These are phyloP conservation scores for Drosophila leontia DNA, from an alignment of 1,140 invertebrate species.

Conservation along the genomic window DNA sequence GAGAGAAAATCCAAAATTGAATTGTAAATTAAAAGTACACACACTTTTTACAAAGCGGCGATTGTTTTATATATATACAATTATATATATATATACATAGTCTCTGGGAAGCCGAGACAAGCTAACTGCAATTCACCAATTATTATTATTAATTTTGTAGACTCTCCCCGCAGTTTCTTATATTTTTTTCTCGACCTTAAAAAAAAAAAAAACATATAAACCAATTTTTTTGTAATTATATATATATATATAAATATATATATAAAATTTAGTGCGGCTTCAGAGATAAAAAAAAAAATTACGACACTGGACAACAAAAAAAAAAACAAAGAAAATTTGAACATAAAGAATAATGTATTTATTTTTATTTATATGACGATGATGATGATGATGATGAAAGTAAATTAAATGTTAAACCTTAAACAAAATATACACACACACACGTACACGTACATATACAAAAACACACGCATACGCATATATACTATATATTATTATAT, in stretches of 20 bases:
- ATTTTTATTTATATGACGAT: slow-evolving; percentile 77
- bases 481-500: slow-evolving; percentile 49
- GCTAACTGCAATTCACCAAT: slow-evolving; percentile 44
- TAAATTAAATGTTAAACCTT: slow-evolving; percentile 83
- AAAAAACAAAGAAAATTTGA: slow-evolving; percentile 42
- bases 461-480: slow-evolving; percentile 50
- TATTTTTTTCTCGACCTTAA: slow-evolving; percentile 54
- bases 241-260: slow-evolving; percentile 27
- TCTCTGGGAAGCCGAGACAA: slow-evolving; percentile 25
- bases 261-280: slow-evolving; percentile 76
- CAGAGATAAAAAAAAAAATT: slow-evolving; percentile 19
- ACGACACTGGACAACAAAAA: slow-evolving; percentile 37
- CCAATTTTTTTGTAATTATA: slow-evolving; percentile 70
- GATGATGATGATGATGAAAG: slow-evolving; percentile 65
- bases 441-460: slow-evolving; percentile 30
- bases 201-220: slow-evolving; percentile 50
- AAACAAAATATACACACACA: slow-evolving; percentile 75
- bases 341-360: slow-evolving; percentile 73
- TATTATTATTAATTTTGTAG: slow-evolving; percentile 29
- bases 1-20: slow-evolving; percentile 33
- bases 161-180: slow-evolving; percentile 7
- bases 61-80: slow-evolving; percentile 37
- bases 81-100: slow-evolving; percentile 61
- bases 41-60: slow-evolving; percentile 16
- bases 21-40: slow-evolving; percentile 39